Evolutionary conservation across 2,888 invertebrate species (phyloP), one percentile per base, ranked within the genome.

Genomic region (Antitype chi): DNA sequence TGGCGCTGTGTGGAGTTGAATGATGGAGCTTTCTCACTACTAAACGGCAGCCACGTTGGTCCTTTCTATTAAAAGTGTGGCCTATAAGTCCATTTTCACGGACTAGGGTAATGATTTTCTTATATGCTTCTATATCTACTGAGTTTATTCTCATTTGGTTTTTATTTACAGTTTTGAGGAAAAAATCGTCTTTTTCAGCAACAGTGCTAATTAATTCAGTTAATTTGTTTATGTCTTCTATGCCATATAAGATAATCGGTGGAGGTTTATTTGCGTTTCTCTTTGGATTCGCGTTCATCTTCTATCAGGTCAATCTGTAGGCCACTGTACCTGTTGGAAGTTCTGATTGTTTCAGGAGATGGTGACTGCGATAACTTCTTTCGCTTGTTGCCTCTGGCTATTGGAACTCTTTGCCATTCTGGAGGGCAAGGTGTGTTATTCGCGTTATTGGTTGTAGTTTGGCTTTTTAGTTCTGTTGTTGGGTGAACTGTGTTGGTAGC

Each of bases 1-100:
- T 70, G 5, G 55, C 47, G 49, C 13, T 63, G 23, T 63, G 69
- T 17, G 75, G 64, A 7, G 70, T 64, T 63, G 67, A 59, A 13
- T 32, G 76, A 68, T 72, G 71, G 6, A 76, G 67, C 3, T 76
- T 76, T 72, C 25, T 76, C 72, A 52, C 7, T 20, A 76, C 71
- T 23, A 71, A 5, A 20, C 67, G 55, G 38, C 28, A 71, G 62
- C 70, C 59, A 6, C 67, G 32, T 28, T 71, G 49, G 7, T 71
- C 67, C 32, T 72, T 76, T 72, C 47, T 55, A 43, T 72, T 76
- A 68, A 72, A 72, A 7, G 72, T 68, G 11, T 67, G 76, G 0
- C 68, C 66, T 38, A 76, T 71, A 8, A 76, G 62, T 25, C 60
- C 64, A n/a, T 67, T 64, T 59, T 71, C 67, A 5, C 76, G 32